Base-by-base conservation (phyloP, 2,888 invertebrate species). In the Synergus japonicus region DNA sequence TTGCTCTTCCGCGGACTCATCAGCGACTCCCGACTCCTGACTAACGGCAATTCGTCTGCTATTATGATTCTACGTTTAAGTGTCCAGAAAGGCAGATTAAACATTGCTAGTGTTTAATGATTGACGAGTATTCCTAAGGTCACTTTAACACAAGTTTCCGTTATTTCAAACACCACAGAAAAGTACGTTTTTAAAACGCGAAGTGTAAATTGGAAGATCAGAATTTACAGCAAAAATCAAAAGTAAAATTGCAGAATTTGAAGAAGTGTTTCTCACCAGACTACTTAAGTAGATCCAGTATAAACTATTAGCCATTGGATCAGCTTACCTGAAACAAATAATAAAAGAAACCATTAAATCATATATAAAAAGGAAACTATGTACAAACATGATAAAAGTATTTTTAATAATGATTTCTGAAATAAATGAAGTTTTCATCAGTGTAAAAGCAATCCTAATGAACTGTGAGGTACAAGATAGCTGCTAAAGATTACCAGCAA, bases 51-150 rank as follows among this genome's bases (percentile, higher is more conserved):
- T 9, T 67, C 44, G 44, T 67, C 22, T 67, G 22, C 22, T 22
- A 46, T 67, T 67, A 67, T 46, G 18, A 67, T 67, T 67, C 46
- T 67, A 54, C 73, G 37, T 73, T 73, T 73, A 73, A n/a, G 54
- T 73, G n/a, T 49, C 73, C 49, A 54, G 54, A 73, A 73, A 73
- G 37, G 73, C 54, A 73, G 49, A 73, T 73, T 73, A 73, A 73
- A 73, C 73, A 49, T 49, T n/a, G 8, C 73, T 73, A 37, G 73
- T 73, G 37, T 73, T 54, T 73, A 54, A 73, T 73, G 49, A 73
- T 49, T 73, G 54, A 29, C 54, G 73, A 66, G 65, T n/a, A 37
- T 43, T 43, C 15, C 41, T 73, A 15, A 49, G 73, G 73, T 41
- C 37, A 73, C 54, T 73, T 73, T 73, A 15, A 37, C 65, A 43